Percentiles rank a stretch among this genome's conserved stretches.
phyloP scores from a whole-genome alignment of 2,113 vertebrate genomes.

The Scophthalmus maximus region DNA sequence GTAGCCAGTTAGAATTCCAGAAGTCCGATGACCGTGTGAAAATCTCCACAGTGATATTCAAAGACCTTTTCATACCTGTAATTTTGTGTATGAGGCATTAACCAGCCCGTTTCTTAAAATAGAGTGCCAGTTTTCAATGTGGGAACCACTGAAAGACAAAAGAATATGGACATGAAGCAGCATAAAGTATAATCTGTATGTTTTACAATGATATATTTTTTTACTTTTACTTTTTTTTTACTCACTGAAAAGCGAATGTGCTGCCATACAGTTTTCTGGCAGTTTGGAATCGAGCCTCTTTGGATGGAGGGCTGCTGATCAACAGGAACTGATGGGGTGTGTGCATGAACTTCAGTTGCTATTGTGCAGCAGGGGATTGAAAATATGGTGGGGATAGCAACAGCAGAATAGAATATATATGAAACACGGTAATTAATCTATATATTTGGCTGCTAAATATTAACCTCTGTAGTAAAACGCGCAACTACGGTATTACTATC shows the following conservation, averaged over 20 bases:
- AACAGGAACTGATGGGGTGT: conserved; percentile 98
- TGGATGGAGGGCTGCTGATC: conserved; percentile 95
- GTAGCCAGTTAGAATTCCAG: too few species aligned
- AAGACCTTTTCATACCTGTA: conserved; percentile 84
- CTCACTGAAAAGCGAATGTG: conserved; percentile 99
- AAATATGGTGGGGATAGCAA: conserved; percentile 14
- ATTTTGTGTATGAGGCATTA: conserved; percentile 94
- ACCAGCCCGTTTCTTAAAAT: conserved; percentile 95
- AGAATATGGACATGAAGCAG: background rate
- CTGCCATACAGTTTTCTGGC: conserved; percentile 95
- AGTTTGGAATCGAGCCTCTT: conserved; percentile 94
- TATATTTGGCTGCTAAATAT: background rate
- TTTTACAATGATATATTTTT: background rate
- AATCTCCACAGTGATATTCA: background rate
- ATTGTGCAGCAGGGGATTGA: conserved; percentile 64
- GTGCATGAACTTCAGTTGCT: conserved; percentile 99
- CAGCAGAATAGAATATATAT: background rate
- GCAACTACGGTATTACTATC: background rate
- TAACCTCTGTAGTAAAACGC: conserved; percentile 7
- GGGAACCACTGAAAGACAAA: conserved; percentile 86
- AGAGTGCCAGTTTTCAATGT: conserved; percentile 99
- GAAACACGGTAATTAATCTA: too few species aligned
- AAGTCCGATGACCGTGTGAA: too few species aligned
- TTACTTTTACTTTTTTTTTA: conserved; percentile 19
- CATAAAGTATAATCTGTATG: too few species aligned